Base-by-base conservation (phyloP, 1,140 invertebrate species). In the Meloidogyne floridensis region DNA sequence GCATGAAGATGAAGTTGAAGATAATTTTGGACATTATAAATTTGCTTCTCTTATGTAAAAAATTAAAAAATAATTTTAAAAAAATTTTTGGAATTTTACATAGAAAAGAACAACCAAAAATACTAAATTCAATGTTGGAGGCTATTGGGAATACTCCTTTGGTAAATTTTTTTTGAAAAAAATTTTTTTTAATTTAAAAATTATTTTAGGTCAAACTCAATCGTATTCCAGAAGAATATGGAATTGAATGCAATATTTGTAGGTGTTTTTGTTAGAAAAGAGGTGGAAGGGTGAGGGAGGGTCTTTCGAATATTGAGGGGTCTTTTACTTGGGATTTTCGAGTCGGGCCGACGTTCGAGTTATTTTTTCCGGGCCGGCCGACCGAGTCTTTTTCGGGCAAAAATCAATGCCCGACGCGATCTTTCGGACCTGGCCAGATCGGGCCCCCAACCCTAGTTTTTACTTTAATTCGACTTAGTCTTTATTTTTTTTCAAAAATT, bases 161-260 rank as follows among this genome's bases (percentile, higher is more conserved):
- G 77, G 93, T 99, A 2, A 43, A 51, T 47, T 47, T 32, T 32
- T 2, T 32, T 32, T 32, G 32, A 32, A 32, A 32, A 32, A 32
- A 32, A 32, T 32, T 32, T 15, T 77, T 70, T 15, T 59, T 18
- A 20, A 4, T n/a, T 32, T 42, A 77, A 53, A 43, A 47, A 13
- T 15, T 10, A 59, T 80, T 82, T 51, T n/a, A 82, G 76, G 59
- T 78, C 3, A 93, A 93, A 84, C 91, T 98, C 0, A 95, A 96
- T 87, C 94, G 93, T 84, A 95, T 99, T 87, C 94, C 95, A 8
- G 92, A 94, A 90, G 92, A 92, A 65, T 93, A 93, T 90, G 95
- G 94, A 13, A 92, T 98, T 2, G 93, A 96, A 91, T 98, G 96
- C 91, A 94, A 98, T 92, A 93, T 99, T 87, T 94, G 97, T 98